Base-by-base conservation (phyloP, 2,888 invertebrate genomes). In the Cerceris rybyensis region DNA sequence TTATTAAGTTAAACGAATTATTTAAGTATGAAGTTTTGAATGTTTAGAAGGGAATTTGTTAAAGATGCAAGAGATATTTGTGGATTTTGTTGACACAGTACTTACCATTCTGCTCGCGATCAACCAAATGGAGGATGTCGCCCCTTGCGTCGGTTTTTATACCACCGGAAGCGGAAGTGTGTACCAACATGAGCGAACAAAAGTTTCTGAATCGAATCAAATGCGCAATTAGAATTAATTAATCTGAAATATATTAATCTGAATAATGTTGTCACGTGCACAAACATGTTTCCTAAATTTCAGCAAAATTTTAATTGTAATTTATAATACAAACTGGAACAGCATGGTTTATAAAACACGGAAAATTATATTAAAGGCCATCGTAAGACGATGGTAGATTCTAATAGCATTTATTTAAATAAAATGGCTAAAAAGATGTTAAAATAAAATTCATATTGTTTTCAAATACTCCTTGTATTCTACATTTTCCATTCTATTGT, bases 41-140 rank as follows among this genome's bases (percentile, higher is more conserved):
- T 7, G 11, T 28, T 41, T 55, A 42, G n/a, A 8, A 0, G 9
- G 42, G 4, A 17, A 39, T 55, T 66, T 13, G 5, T 17, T 0
- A 52, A 75, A 9, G 78, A 86, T 86, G 75, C 17, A 67, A 1
- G 13, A 61, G 54, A 75, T 60, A n/a, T 58, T 42, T 7, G 50
- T 39, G 64, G 88, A 88, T 87, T 69, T 41, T 2, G 7, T 42
- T 7, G n/a, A 6, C 2, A 41, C 2, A 6, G 0, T 7, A 86
- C 90, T 88, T 59, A 90, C 90, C 90, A 90, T 90, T 7, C 14
- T 79, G 63, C 70, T 61, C 63, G 67, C 77, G 71, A 75, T 73
- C 84, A 75, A 73, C 87, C 83, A 90, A 90, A 90, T 90, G 90
- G 88, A 89, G 79, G 90, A 85, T 1, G 0, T 6, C 7, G 2